Evolutionary conservation across 1,140 invertebrate species (phyloP).

Genomic region (Intoshia linei): DNA sequence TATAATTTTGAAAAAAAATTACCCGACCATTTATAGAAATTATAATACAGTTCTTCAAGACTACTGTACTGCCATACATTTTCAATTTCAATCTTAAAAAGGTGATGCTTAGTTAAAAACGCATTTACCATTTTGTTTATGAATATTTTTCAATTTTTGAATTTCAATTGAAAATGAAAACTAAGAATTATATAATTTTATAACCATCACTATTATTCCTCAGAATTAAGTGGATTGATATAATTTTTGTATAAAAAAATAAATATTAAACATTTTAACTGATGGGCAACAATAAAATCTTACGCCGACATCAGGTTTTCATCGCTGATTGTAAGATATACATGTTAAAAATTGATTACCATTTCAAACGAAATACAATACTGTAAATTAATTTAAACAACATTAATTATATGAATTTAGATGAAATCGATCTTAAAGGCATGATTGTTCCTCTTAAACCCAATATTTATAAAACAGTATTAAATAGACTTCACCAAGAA

Average conservation of each 20-base stretch:
- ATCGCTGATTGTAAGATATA: neutral
- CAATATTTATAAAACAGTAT: conserved; percentile 58
- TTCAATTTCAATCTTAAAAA: neutral
- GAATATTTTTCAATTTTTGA: no score
- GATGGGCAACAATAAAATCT: neutral
- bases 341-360: neutral
- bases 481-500: conserved; percentile 45
- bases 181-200: no score
- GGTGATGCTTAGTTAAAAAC: neutral
- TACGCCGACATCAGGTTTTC: neutral
- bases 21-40: neutral
- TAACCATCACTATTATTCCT: no score
- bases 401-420: conserved; percentile 24
- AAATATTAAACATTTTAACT: neutral
- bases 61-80: conserved; percentile 1
- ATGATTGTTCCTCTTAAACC: conserved; percentile 50
- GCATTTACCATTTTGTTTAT: no score
- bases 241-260: neutral
- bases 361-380: neutral
- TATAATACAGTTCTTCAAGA: conserved; percentile 1
- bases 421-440: conserved; percentile 73
- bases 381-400: conserved; percentile 4
- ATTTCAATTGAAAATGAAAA: no score
- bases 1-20: neutral
- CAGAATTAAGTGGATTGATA: no score